phyloP scores from a whole-genome alignment of 2,113 vertebrate species.

The Rhinolophus sinicus region DNA sequence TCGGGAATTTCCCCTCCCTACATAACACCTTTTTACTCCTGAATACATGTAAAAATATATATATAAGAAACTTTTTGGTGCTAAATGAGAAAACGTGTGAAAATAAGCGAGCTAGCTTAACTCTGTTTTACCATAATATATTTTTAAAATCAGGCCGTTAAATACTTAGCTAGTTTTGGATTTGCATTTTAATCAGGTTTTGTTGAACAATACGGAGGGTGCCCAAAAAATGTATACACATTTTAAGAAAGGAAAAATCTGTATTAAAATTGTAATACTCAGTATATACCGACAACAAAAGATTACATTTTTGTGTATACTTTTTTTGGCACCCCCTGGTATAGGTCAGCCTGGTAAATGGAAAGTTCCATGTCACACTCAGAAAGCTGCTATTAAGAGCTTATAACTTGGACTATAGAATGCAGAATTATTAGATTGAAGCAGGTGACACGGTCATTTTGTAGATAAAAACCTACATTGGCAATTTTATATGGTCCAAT shows the following conservation, averaged over 20 bases:
- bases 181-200: constrained; percentile 8
- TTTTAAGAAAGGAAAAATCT: too few species aligned
- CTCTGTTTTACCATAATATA: background rate
- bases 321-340: too few species aligned
- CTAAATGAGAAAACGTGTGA: background rate
- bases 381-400: background rate
- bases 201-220: background rate
- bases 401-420: background rate
- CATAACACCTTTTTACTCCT: background rate
- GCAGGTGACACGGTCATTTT: background rate
- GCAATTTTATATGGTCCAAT: background rate
- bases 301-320: too few species aligned
- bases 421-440: background rate
- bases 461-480: background rate
- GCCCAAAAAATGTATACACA: too few species aligned
- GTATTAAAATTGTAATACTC: too few species aligned
- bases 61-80: background rate
- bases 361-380: background rate
- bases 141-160: background rate
- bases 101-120: background rate
- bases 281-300: too few species aligned
- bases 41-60: background rate
- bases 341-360: background rate
- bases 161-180: background rate
- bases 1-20: background rate